These are phyloP conservation scores for Rhinichthys klamathensis DNA, from an alignment of 2,113 vertebrate species.

Conservation along the genomic window DNA sequence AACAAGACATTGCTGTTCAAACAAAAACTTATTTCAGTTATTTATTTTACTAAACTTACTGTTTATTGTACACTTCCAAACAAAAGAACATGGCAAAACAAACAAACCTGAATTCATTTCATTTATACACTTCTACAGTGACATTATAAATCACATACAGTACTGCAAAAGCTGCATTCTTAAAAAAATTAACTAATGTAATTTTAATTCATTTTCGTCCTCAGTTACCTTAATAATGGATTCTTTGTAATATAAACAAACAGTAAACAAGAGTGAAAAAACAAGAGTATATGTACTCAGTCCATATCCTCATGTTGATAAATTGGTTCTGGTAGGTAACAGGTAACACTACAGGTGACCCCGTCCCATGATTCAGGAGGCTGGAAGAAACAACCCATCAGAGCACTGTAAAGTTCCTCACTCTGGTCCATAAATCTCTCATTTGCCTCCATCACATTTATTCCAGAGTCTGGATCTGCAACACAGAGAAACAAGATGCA, in stretches of 20 bases:
- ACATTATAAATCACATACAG: not conserved
- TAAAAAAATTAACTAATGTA: not conserved
- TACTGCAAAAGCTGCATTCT: not conserved
- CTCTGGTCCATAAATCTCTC: slow-evolving; percentile 90
- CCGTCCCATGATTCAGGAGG: slow-evolving; percentile 80
- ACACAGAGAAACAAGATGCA: not conserved
- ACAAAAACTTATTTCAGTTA: not conserved
- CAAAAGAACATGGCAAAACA: not conserved
- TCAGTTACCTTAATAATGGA: not conserved
- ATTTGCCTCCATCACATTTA: slow-evolving; percentile 88
- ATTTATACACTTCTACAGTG: not conserved
- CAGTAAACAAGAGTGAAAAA: not conserved
- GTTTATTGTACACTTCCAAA: not conserved
- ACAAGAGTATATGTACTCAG: not conserved
- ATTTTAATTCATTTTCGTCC: not conserved
- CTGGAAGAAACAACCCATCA: slow-evolving; percentile 90
- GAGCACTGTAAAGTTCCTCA: slow-evolving; percentile 89
- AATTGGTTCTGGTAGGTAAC: slow-evolving; percentile 64
- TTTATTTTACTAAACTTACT: not conserved
- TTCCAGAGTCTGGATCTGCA: slow-evolving; percentile 82
- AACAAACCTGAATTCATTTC: not conserved
- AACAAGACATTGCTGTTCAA: not conserved
- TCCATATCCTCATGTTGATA: slow-evolving; percentile 19
- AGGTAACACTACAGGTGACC: slow-evolving; percentile 68
- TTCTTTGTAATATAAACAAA: not conserved